These are phyloP conservation scores for Phrynocephalus guinanensis DNA, from an alignment of 2,797 vertebrate species.

Conservation along the genomic window DNA sequence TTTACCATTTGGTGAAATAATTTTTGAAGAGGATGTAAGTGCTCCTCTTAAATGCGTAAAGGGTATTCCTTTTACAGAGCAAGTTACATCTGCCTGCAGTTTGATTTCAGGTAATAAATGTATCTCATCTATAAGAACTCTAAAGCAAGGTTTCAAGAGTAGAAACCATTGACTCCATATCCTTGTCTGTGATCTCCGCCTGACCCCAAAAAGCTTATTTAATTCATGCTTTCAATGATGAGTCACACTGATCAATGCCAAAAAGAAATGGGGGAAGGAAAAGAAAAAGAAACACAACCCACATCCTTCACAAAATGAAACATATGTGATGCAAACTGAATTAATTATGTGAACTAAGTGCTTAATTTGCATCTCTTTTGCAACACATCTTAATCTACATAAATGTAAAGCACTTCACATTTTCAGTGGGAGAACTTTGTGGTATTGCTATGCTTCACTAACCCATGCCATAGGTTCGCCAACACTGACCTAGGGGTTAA, in stretches of 20 bases:
- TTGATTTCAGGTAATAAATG: not conserved
- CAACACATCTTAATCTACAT: conserved; percentile 10
- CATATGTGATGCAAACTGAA: not conserved
- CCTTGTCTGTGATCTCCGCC: not conserved
- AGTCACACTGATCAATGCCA: not conserved
- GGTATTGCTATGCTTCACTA: not conserved
- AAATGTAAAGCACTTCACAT: not conserved
- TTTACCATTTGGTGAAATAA: too few relatives aligned
- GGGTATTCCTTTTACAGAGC: not conserved
- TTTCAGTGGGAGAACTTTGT: not conserved
- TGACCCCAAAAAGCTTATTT: not conserved
- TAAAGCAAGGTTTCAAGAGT: too few relatives aligned
- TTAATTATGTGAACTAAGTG: conserved; percentile 22
- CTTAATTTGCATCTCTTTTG: conserved; percentile 30
- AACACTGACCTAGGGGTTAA: too few relatives aligned
- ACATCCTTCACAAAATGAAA: not conserved
- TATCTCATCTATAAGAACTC: too few relatives aligned
- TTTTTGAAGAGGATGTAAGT: not conserved
- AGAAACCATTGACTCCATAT: not conserved
- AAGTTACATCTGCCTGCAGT: not conserved
- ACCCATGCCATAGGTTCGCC: too few relatives aligned
- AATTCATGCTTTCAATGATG: not conserved
- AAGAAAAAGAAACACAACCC: not conserved
- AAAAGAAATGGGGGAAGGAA: not conserved
- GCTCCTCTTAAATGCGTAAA: not conserved